Base-by-base conservation (phyloP, 2,113 vertebrate genomes). In the Dasypus novemcinctus region DNA sequence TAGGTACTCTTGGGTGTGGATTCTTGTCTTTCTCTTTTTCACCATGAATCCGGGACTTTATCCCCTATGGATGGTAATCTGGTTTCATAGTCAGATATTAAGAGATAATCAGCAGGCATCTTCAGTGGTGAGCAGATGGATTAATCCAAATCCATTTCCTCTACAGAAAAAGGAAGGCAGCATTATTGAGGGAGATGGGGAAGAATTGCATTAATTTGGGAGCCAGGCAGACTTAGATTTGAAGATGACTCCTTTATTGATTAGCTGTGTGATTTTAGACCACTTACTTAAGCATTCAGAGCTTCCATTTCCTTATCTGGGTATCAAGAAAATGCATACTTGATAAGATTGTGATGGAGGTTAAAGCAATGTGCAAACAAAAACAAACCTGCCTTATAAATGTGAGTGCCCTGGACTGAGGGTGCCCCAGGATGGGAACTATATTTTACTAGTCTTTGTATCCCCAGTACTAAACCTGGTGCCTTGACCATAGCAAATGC, bases 351-450 rank as follows among this genome's bases (percentile, higher is more conserved):
- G 33, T 0, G 11, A 27, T 8, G 7, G 9, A 23, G 27, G 18
- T 43, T 7, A n/a, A 31, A 87, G 38, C 9, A 1, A 21, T 0
- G 31, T 29, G 41, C 46, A 49, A 52, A 52, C 12, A 49, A 74
- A 13, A 74, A n/a, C n/a, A n/a, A 20, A 0, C 25, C 33, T 3
- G 0, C 52, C 18, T 0, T 2, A 38, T 0, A 10, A 25, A 6
- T 29, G 52, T 5, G 1, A 23, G 36, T 31, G 66, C 31, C 20
- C 54, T n/a, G 15, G n/a, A 4, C 14, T 2, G 29, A 29, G 13
- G 46, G 1, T 29, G 46, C 33, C 31, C 49, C 52, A 49, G 33
- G 75, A 79, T 79, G 23, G 4, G 18, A 7, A 21, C 31, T 52
- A 21, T 21, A 3, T 8, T 18, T 69, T 43, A 27, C 61, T 6